Evolutionary conservation across 1,140 invertebrate species (phyloP), one percentile per base, ranked within the genome.

Genomic region (Proctacanthus coquilletti): DNA sequence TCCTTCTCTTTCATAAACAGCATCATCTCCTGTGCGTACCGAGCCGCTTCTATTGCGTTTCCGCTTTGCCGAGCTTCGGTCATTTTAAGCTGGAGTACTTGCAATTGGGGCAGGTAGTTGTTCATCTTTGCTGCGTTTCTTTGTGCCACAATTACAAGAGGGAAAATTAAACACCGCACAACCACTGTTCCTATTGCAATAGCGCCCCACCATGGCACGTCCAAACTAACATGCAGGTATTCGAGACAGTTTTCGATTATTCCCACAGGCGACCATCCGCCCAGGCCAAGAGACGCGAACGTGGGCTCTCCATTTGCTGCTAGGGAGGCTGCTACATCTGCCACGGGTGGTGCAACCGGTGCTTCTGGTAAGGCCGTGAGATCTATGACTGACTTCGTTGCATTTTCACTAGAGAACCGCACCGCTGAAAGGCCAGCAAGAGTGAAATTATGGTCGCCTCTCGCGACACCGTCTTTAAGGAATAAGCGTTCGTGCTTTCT

Each of bases 121-220:
- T 74, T 71, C 74, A 94, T 77, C 44, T 70, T 69, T 5, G 77
- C 78, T 3, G 73, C 64, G 63, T 86, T 84, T 45, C 69, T 73
- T 62, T 91, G 87, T 4, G 77, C 60, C 36, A 73, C 59, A 34
- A 95, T 72, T 1, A 92, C 76, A 17, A 95, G 42, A 0, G 92
- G 91, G 48, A 95, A 88, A 50, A 93, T 63, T 0, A 72, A 38
- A 1, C 74, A 44, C 53, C 88, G 72, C 3, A 91, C 64, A 38
- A 73, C 52, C 2, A 83, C 13, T 4, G 89, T 93, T n/a, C 74
- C 86, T 37, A 79, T 53, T 4, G 75, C 62, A 51, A 97, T 95
- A 10, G 81, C 57, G 15, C 58, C 72, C 86, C 89, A 95, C 92
- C 92, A 97, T 2, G 92, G 91, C 11, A 95, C 33, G 48, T 75